A percentile compares a stretch with the other conserved stretches of the same genome.
phyloP scores from a whole-genome alignment of 2,113 vertebrate species.

The Vidua chalybeata region DNA sequence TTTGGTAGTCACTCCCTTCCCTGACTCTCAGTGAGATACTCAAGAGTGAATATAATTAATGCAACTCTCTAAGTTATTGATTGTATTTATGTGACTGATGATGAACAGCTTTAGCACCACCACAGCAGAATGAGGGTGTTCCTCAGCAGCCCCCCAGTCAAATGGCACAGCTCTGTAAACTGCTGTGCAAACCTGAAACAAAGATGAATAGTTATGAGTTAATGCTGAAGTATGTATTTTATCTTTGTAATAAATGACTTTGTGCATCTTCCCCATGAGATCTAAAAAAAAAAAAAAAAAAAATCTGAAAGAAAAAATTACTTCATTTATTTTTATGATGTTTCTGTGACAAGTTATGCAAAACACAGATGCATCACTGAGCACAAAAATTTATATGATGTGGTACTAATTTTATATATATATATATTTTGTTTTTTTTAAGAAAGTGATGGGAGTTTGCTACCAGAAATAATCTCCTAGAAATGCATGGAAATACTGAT shows the following conservation, averaged over 20 bases:
- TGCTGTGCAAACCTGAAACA: neutral
- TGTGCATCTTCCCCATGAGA: neutral
- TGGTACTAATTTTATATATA: neutral
- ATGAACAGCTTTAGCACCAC: neutral
- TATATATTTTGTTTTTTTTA: neutral
- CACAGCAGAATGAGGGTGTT: neutral
- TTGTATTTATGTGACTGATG: neutral
- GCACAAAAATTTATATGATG: neutral
- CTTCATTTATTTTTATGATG: constrained; percentile 34
- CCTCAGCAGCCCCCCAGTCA: neutral
- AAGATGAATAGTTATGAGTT: constrained; percentile 17
- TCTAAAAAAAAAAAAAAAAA: neutral
- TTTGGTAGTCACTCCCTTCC: neutral
- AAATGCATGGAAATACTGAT: neutral
- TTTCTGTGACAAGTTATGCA: constrained; percentile 16
- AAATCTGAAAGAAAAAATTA: neutral
- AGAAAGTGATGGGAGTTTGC: neutral
- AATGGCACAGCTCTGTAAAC: neutral
- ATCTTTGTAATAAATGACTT: constrained; percentile 32
- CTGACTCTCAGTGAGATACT: neutral
- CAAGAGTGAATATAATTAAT: neutral
- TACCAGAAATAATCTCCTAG: neutral
- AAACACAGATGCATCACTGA: neutral
- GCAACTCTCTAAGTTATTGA: neutral
- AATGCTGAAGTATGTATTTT: neutral